Percentiles rank a stretch among this genome's conserved stretches.
phyloP scores from a whole-genome alignment of 1,140 invertebrate species.

The Drosophila lowei region DNA sequence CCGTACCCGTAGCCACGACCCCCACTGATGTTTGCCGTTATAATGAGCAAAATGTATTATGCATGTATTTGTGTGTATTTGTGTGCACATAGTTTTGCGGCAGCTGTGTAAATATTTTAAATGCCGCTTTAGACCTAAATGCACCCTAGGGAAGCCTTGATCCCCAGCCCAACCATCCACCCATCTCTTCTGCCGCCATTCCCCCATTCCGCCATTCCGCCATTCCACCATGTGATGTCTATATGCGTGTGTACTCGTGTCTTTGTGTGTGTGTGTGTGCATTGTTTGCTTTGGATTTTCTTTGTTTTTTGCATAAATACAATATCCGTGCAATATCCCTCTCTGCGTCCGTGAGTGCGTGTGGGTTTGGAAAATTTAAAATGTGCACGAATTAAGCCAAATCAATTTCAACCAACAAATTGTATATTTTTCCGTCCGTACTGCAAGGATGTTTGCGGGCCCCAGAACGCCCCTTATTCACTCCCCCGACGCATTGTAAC shows the following conservation, averaged over 20 bases:
- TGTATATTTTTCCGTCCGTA: conserved; percentile 43
- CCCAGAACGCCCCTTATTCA: conserved; percentile 32
- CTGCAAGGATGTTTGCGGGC: conserved; percentile 41
- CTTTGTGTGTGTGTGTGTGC: background rate
- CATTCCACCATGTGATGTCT: conserved; percentile 7
- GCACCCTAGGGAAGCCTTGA: conserved; percentile 45
- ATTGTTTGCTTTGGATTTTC: conserved; percentile 15
- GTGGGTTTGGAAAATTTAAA: conserved; percentile 58
- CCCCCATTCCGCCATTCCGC: conserved; percentile 3
- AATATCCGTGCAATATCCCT: conserved; percentile 7
- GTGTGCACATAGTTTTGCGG: conserved; percentile 65
- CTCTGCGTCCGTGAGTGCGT: background rate
- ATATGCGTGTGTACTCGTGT: background rate
- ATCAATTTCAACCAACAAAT: conserved; percentile 72
- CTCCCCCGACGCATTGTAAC: conserved; percentile 45
- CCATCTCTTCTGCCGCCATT: conserved; percentile 7
- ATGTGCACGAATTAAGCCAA: conserved; percentile 75
- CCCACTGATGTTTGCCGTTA: conserved; percentile 58
- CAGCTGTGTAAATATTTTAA: conserved; percentile 74
- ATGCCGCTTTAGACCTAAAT: conserved; percentile 65
- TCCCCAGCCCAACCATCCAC: background rate
- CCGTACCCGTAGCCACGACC: background rate
- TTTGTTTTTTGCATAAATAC: conserved; percentile 25
- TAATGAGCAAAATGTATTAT: conserved; percentile 69
- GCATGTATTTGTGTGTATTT: conserved; percentile 24